A percentile compares a stretch with the other conserved stretches of the same genome.
phyloP scores from a whole-genome alignment of 2,797 vertebrate species.

The Setipinna tenuifilis region DNA sequence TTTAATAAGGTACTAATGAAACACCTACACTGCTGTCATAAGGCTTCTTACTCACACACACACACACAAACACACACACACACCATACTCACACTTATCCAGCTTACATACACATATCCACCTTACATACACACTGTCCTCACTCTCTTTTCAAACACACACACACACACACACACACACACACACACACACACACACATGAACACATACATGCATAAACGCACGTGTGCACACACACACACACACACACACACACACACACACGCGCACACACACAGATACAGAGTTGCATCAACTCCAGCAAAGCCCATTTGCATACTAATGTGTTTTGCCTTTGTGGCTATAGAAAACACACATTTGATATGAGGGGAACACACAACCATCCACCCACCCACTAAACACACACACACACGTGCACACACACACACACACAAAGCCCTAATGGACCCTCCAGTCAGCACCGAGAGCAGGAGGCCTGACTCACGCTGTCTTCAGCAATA shows the following conservation, averaged over 20 bases:
- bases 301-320: slow-evolving; percentile 47
- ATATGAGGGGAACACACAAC: not conserved
- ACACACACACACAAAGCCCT: slow-evolving; percentile 1
- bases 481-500: not conserved
- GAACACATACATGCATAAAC: too few species aligned
- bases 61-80: not conserved
- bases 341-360: slow-evolving; percentile 24
- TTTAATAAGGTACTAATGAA: slow-evolving; percentile 49
- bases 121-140: not conserved
- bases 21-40: slow-evolving; percentile 48
- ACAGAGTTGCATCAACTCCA: not conserved
- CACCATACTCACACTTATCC: not conserved
- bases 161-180: too few species aligned
- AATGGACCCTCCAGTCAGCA: not conserved
- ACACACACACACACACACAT: not conserved
- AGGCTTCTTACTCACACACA: slow-evolving; percentile 21
- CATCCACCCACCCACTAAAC: not conserved
- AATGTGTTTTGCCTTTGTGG: slow-evolving; percentile 30
- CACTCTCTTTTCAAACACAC: not conserved
- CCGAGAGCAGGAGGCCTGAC: not conserved
- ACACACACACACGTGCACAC: not conserved
- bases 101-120: not conserved
- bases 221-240: not conserved
- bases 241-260: too few species aligned
- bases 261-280: not conserved